These are phyloP conservation scores for Hassar affinis DNA, from an alignment of 2,113 vertebrate species.

Conservation along the genomic window DNA sequence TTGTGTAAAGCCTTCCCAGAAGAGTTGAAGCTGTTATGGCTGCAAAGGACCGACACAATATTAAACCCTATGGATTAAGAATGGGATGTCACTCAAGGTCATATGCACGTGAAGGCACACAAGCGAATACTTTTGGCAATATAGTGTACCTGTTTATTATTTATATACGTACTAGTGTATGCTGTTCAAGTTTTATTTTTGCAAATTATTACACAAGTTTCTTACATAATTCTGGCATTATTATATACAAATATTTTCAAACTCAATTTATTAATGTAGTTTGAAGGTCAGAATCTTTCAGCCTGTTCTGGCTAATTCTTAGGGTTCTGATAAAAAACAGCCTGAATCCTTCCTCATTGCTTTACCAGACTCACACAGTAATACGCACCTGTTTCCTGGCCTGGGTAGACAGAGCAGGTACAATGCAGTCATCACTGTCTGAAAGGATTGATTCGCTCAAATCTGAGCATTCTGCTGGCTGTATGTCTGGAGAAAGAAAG, in stretches of 20 bases:
- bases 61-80: too few species aligned
- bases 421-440: conserved; percentile 85
- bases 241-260: neutral
- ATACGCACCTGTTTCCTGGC: conserved; percentile 69
- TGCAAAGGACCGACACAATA: too few species aligned
- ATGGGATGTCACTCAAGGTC: too few species aligned
- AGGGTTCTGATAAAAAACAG: conserved; percentile 29
- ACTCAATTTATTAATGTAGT: neutral
- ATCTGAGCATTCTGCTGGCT: conserved; percentile 58
- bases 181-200: neutral
- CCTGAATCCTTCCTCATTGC: conserved; percentile 12
- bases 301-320: neutral
- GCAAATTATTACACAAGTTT: neutral
- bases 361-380: conserved; percentile 28
- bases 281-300: neutral
- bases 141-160: too few species aligned
- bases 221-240: neutral
- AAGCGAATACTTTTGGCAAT: too few species aligned
- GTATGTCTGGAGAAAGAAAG: conserved; percentile 51
- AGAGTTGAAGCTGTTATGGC: too few species aligned
- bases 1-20: too few species aligned
- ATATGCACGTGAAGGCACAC: too few species aligned
- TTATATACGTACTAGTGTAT: neutral
- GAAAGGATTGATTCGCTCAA: conserved; percentile 65
- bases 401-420: conserved; percentile 62